Conservation (phyloP, 2,888 invertebrate species). For the Tipula helvola region DNA sequence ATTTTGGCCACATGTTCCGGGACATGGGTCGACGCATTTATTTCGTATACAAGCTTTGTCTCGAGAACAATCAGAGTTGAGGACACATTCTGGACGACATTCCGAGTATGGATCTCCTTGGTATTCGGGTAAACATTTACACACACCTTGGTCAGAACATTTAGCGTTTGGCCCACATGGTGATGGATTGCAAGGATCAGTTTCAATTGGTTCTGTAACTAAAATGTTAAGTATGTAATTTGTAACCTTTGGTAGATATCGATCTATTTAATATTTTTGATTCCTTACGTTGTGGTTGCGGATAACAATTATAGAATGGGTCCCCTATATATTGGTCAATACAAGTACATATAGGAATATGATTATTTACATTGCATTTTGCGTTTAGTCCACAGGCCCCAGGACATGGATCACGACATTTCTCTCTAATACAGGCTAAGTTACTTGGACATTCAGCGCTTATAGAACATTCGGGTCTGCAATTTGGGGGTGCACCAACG, state of each 20-base stretch:
- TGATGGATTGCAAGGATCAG: slow-evolving; percentile 50
- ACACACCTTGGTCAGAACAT: slow-evolving; percentile 42
- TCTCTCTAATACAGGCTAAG: slow-evolving; percentile 54
- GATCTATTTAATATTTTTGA: not conserved
- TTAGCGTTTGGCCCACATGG: slow-evolving; percentile 64
- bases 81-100: slow-evolving; percentile 66
- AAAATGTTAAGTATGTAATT: slow-evolving; percentile 17
- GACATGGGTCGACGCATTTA: slow-evolving; percentile 64
- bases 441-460: slow-evolving; percentile 55
- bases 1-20: slow-evolving; percentile 57
- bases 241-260: not conserved
- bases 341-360: slow-evolving; percentile 54
- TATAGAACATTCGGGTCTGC: slow-evolving; percentile 55
- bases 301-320: slow-evolving; percentile 39
- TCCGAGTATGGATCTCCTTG: slow-evolving; percentile 60
- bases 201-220: slow-evolving; percentile 35
- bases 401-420: slow-evolving; percentile 56
- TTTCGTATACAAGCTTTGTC: slow-evolving; percentile 58
- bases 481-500: slow-evolving; percentile 55
- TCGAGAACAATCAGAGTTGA: slow-evolving; percentile 56
- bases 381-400: slow-evolving; percentile 53
- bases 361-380: slow-evolving; percentile 49
- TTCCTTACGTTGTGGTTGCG: slow-evolving; percentile 22
- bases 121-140: slow-evolving; percentile 58
- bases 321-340: slow-evolving; percentile 42